Percentiles rank a stretch among this genome's conserved stretches.
Conservation (phyloP, 2,888 invertebrate genomes). For the Arge pagana region DNA sequence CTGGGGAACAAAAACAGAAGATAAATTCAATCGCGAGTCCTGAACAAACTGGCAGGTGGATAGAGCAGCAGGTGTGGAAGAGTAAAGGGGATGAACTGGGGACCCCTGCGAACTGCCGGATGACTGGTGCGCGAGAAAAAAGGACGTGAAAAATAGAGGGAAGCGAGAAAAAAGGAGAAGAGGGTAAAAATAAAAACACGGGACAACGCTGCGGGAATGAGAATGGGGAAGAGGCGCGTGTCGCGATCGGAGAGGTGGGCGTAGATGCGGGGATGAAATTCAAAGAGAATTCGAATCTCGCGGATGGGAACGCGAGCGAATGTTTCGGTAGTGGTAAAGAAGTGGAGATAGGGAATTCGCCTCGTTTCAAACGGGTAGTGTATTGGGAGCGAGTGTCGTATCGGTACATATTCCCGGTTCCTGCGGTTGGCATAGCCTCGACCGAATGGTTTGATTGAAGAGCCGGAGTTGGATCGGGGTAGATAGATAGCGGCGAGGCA, state of each 20-base stretch:
- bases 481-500: not conserved
- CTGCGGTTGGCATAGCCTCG: not conserved
- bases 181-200: no score
- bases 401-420: no score
- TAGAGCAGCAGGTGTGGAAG: constrained; percentile 16
- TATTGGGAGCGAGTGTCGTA: no score
- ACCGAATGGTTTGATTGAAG: constrained; percentile 9
- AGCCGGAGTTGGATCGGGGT: constrained; percentile 1
- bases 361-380: no score
- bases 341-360: not conserved
- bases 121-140: not conserved
- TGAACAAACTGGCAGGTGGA: constrained; percentile 26
- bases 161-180: no score
- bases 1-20: constrained; percentile 25
- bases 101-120: not conserved
- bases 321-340: not conserved
- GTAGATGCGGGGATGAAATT: no score
- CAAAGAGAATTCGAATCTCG: not conserved
- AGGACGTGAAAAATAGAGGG: no score
- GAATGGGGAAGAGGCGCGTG: no score
- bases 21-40: constrained; percentile 32
- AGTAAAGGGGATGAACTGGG: constrained; percentile 11
- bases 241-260: no score
- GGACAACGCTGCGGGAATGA: no score
- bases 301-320: constrained; percentile 1